Conservation (phyloP, 2,797 vertebrate genomes). For the Tenualosa thibaudeaui region DNA sequence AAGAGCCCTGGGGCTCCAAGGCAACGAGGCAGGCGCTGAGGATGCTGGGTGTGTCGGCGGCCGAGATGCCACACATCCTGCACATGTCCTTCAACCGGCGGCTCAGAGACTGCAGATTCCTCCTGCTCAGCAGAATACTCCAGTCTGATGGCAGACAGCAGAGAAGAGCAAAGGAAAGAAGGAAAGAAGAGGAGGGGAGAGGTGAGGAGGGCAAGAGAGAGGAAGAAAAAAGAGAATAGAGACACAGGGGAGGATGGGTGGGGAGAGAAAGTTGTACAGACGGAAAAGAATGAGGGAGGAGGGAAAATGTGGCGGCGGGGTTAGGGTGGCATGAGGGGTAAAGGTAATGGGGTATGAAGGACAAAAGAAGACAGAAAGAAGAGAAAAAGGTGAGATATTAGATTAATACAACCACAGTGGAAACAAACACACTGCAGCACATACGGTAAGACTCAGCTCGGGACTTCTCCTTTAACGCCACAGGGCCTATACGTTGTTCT, state of each 20-base stretch:
- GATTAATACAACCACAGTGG: not conserved
- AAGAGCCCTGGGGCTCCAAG: conserved; percentile 97
- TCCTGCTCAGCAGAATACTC: conserved; percentile 95
- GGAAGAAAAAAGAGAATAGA: too few species aligned
- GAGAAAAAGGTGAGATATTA: not conserved
- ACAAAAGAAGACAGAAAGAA: not conserved
- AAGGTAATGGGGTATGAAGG: not conserved
- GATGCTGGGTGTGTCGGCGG: conserved; percentile 96
- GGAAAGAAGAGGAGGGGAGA: not conserved
- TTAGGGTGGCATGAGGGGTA: not conserved
- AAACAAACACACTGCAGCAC: not conserved
- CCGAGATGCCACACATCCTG: conserved; percentile 97
- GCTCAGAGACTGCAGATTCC: conserved; percentile 93
- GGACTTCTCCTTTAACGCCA: too few species aligned
- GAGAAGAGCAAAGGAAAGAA: not conserved
- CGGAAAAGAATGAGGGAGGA: not conserved
- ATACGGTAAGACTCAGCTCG: too few species aligned
- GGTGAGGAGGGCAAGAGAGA: not conserved
- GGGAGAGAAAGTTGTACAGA: not conserved
- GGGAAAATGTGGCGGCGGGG: not conserved
- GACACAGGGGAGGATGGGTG: too few species aligned
- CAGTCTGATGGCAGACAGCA: conserved; percentile 79
- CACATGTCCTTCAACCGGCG: conserved; percentile 97
- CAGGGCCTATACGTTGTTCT: too few species aligned
- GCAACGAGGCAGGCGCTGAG: conserved; percentile 97